Evolutionary conservation across 1,140 invertebrate genomes (phyloP).

Genomic region (Bilobella aurantiaca): DNA sequence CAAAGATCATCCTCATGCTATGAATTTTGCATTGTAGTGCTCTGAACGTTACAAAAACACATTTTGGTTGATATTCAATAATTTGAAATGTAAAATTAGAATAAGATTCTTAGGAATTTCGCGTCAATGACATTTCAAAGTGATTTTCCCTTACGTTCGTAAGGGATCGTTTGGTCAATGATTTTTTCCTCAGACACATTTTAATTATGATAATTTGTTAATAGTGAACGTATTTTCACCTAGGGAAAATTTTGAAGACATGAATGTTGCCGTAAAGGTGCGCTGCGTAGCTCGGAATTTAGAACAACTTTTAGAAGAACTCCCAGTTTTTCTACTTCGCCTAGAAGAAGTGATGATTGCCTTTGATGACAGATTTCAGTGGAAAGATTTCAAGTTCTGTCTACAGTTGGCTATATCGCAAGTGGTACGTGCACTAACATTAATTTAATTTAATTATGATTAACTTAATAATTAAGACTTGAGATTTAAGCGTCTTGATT

Average conservation of each 20-base stretch:
- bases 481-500: too few species aligned
- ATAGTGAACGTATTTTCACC: constrained; percentile 20
- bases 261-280: constrained; percentile 49
- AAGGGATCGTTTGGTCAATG: not conserved
- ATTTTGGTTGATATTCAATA: too few species aligned
- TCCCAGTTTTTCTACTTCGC: constrained; percentile 51
- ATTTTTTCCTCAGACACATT: not conserved
- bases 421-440: constrained; percentile 45
- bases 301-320: constrained; percentile 51
- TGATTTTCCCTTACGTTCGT: too few species aligned
- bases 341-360: constrained; percentile 51
- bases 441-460: too few species aligned
- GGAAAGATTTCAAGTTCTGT: constrained; percentile 59
- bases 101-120: too few species aligned
- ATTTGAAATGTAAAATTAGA: too few species aligned
- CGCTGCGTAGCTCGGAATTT: constrained; percentile 50
- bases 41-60: too few species aligned
- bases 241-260: constrained; percentile 51
- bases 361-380: constrained; percentile 53
- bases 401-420: constrained; percentile 58
- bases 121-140: too few species aligned
- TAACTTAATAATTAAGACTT: too few species aligned
- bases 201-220: too few species aligned
- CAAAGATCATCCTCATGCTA: too few species aligned
- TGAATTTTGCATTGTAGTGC: too few species aligned